Evolutionary conservation across 2,113 vertebrate species (phyloP), one percentile per base, ranked within the genome.

Genomic region (Etheostoma spectabile): DNA sequence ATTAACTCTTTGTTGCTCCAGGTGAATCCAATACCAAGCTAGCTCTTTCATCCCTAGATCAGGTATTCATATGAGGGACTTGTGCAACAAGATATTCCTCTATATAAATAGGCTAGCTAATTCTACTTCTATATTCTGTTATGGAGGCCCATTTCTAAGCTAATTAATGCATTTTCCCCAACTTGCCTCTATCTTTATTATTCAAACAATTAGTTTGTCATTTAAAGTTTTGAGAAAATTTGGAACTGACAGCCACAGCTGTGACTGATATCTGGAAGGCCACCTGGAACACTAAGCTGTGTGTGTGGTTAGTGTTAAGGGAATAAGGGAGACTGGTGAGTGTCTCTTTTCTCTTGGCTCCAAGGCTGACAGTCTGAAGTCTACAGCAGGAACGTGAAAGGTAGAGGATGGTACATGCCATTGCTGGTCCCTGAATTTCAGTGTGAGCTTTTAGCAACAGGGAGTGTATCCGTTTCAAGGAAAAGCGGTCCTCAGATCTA

Each of bases 11-110:
- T 67, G 63, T 45, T 38, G 66, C 46, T 46, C 10, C 21, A 8
- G 35, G 71, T 72, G 11, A 71, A 42, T 21, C 2, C 27, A 35
- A 74, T 53, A 55, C 46, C 66, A 42, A 42, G 51, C 16, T n/a
- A 53, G 7, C 18, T 62, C 76, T 60, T 51, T 81, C 62, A 45
- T 57, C 53, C 6, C 10, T 48, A 52, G 60, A 63, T 73, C 45
- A 22, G 51, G 53, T 82, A 33, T 85, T 77, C 59, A 82, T 72
- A 79, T 56, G 66, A 68, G 55, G 46, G 53, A 59, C 45, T 56
- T 30, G 19, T 49, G 72, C 70, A 78, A 89, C 27, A 42, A 57
- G 74, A 86, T 86, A 59, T 61, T 49, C n/a, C n/a, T 70, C 8
- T 42, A 42, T 10, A 42, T 42, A 42, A 42, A 42, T 42, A 42